Evolutionary conservation across 2,888 invertebrate genomes (phyloP).

Genomic region (Eilema depressum): DNA sequence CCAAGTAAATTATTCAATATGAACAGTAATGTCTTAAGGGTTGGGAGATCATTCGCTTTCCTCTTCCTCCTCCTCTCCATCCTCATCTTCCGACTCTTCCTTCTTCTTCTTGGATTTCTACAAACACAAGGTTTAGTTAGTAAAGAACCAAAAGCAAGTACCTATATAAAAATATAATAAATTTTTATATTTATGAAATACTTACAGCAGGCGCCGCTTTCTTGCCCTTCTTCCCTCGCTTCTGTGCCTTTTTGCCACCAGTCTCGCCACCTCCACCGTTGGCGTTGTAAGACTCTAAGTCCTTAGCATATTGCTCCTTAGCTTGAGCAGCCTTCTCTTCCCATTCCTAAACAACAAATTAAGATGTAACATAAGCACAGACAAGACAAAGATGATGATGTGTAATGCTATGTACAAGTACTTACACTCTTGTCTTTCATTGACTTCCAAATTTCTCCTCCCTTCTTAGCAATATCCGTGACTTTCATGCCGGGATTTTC

Average conservation of each 20-base stretch:
- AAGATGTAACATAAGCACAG: constrained; percentile 8
- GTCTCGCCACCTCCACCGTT: constrained; percentile 89
- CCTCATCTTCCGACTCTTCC: constrained; percentile 89
- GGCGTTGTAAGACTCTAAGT: constrained; percentile 96
- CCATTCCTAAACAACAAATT: constrained; percentile 90
- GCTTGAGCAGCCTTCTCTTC: constrained; percentile 95
- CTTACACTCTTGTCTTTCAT: constrained; percentile 95
- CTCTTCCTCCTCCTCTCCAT: constrained; percentile 89
- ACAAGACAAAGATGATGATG: constrained; percentile 5
- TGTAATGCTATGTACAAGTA: constrained; percentile 39
- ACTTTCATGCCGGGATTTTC: constrained; percentile 97
- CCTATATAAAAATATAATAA: not conserved
- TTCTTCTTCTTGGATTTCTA: constrained; percentile 87
- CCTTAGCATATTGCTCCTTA: constrained; percentile 95
- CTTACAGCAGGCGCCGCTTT: constrained; percentile 80
- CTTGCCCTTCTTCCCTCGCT: constrained; percentile 87
- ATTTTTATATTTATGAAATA: constrained; percentile 28
- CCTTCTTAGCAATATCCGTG: constrained; percentile 97
- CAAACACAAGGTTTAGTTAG: constrained; percentile 30
- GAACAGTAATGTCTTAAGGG: constrained; percentile 79
- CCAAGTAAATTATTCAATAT: constrained; percentile 86
- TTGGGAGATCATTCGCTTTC: constrained; percentile 89
- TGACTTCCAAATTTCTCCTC: constrained; percentile 97
- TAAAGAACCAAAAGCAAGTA: not conserved
- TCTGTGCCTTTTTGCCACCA: constrained; percentile 83